Base-by-base conservation (phyloP, 1,140 invertebrate genomes). In the Drosophila cardini region DNA sequence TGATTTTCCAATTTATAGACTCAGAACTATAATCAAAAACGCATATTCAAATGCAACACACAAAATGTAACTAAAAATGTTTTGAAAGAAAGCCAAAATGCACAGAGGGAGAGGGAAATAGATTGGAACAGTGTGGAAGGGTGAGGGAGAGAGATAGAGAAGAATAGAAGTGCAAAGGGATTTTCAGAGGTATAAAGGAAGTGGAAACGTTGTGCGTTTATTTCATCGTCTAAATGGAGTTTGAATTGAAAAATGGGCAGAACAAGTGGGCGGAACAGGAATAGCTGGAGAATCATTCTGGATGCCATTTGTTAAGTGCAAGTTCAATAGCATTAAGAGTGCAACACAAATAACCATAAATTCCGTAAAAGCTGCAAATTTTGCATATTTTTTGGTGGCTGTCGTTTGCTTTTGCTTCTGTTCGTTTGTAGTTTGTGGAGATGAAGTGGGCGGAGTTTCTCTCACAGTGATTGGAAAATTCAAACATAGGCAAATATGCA, bases 271-370 rank as follows among this genome's bases (percentile, higher is more conserved):
- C 36, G 61, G 53, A 62, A 46, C 4, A 3, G 5, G 36, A 42
- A 36, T 16, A 11, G 21, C n/a, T 52, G 52, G 15, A 18, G 42
- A 13, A 4, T 18, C 50, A 55, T 38, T 56, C 53, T 71, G 57
- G 83, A 69, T 83, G 79, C 84, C 79, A 87, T 87, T 87, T 89
- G 83, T 87, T 87, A 87, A 87, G 83, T 87, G 84, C 83, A 87
- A 87, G 83, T 87, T 87, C 83, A 87, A 87, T 87, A 87, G 83
- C 83, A 87, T 87, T 87, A 87, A 89, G 84, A 89, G 83, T 87
- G 83, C 83, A 87, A 77, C 83, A 87, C 84, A 87, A 87, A 87
- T 87, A 87, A 87, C 83, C 83, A 87, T 87, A 87, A 87, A 87
- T 87, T 87, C 76, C 65, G 48, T 56, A 80, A 87, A 86, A 83